Percentiles rank a stretch among this genome's conserved stretches.
phyloP scores from a whole-genome alignment of 2,888 invertebrate genomes.

The Drosophila atripex region DNA sequence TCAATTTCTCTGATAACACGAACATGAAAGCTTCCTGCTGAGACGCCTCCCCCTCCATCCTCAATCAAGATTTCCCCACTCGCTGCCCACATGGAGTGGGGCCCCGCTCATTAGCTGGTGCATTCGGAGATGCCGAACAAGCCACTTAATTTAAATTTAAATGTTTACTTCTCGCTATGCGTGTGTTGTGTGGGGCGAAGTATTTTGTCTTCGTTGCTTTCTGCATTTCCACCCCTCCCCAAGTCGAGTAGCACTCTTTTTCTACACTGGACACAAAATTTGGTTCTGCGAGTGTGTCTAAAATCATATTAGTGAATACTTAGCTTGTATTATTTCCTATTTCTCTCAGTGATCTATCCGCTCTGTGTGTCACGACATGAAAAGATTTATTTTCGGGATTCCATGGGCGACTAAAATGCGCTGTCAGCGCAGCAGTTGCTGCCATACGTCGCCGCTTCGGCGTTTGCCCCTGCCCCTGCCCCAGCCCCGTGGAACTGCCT shows the following conservation, averaged over 20 bases:
- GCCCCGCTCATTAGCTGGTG: constrained; percentile 72
- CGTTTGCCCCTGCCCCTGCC: not conserved
- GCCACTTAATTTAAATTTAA: constrained; percentile 80
- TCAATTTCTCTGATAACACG: constrained; percentile 37
- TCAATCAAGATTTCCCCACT: not conserved
- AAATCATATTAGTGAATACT: no score
- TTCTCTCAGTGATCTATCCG: constrained; percentile 12
- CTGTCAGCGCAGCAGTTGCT: constrained; percentile 76
- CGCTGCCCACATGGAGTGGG: constrained; percentile 25
- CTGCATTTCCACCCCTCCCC: constrained; percentile 8
- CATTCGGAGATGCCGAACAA: constrained; percentile 76
- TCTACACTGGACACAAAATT: constrained; percentile 4
- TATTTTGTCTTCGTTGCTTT: constrained; percentile 61
- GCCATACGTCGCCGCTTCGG: constrained; percentile 58
- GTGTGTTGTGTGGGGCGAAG: constrained; percentile 67
- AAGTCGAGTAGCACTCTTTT: constrained; percentile 17
- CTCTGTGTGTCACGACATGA: constrained; percentile 57
- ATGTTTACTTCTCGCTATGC: constrained; percentile 78
- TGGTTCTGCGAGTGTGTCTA: not conserved
- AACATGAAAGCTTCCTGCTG: constrained; percentile 63
- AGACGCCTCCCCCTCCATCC: constrained; percentile 16
- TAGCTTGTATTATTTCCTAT: no score
- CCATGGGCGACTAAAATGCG: constrained; percentile 70
- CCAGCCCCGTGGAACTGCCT: constrained; percentile 5
- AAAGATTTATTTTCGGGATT: constrained; percentile 77